Evolutionary conservation across 2,113 vertebrate species (phyloP).

Genomic region (Hystrix brachyura): DNA sequence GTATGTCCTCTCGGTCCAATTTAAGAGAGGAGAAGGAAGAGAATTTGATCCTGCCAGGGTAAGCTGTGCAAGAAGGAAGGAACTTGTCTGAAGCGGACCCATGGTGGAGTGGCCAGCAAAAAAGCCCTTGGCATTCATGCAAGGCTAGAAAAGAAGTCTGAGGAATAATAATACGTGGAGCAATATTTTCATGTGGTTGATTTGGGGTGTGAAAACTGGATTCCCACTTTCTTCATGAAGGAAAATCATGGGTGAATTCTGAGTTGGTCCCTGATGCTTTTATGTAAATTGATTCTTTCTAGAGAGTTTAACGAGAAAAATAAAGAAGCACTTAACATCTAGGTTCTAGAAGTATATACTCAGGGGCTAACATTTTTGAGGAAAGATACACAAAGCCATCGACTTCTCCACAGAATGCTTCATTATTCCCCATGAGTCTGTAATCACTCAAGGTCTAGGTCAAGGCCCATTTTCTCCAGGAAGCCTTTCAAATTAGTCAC

Average conservation of each 20-base stretch:
- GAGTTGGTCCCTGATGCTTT: background rate
- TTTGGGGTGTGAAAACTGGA: background rate
- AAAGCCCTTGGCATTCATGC: background rate
- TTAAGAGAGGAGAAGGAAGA: background rate
- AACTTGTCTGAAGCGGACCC: background rate
- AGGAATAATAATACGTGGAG: background rate
- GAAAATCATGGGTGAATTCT: background rate
- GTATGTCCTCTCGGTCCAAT: background rate
- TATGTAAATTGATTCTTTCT: background rate
- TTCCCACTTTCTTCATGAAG: background rate
- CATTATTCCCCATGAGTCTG: background rate
- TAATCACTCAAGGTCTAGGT: background rate
- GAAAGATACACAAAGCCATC: background rate
- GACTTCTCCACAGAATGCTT: background rate
- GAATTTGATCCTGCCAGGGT: background rate
- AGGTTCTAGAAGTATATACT: background rate
- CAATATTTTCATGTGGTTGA: background rate
- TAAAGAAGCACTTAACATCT: background rate
- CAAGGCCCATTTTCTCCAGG: conserved; percentile 2
- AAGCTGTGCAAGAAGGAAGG: background rate
- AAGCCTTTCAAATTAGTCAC: background rate
- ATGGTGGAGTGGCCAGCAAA: background rate
- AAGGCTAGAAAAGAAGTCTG: background rate
- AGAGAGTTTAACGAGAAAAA: conserved; percentile 41
- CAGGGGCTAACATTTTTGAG: background rate